phyloP scores from a whole-genome alignment of 1,140 invertebrate species.

The Palaemon carinicauda region DNA sequence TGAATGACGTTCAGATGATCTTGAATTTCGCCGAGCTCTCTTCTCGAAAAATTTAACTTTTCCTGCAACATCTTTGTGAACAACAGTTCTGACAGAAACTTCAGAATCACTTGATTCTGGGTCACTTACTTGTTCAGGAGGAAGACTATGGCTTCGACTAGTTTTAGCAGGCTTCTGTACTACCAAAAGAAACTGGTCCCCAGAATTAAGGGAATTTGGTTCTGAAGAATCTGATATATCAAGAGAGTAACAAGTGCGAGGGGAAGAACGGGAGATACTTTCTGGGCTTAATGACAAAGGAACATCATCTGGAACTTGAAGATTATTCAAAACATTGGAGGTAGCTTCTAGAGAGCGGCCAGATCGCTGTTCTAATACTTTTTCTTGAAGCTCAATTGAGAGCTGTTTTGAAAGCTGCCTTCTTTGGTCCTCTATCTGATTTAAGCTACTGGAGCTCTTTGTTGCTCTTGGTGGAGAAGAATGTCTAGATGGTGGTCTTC shows the following conservation, averaged over 20 bases:
- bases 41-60: constrained; percentile 84
- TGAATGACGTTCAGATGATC: constrained; percentile 56
- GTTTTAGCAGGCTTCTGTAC: constrained; percentile 51
- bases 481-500: not conserved
- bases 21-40: constrained; percentile 61
- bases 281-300: constrained; percentile 56
- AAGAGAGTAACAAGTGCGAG: constrained; percentile 69
- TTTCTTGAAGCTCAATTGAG: constrained; percentile 57
- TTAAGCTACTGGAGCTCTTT: constrained; percentile 18
- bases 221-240: constrained; percentile 67
- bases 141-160: constrained; percentile 53
- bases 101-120: constrained; percentile 60
- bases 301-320: constrained; percentile 25
- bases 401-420: constrained; percentile 55
- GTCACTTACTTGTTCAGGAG: constrained; percentile 47
- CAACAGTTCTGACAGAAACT: constrained; percentile 59
- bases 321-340: constrained; percentile 33
- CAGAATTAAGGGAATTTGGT: constrained; percentile 58
- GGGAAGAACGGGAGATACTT: constrained; percentile 62
- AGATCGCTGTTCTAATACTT: constrained; percentile 38
- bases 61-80: constrained; percentile 72
- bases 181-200: constrained; percentile 57
- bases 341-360: constrained; percentile 10
- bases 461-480: constrained; percentile 9
- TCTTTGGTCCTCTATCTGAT: constrained; percentile 51